Percentiles rank a stretch among this genome's conserved stretches.
Conservation (phyloP, 2,797 vertebrate species). For the Muscicapa comitata region DNA sequence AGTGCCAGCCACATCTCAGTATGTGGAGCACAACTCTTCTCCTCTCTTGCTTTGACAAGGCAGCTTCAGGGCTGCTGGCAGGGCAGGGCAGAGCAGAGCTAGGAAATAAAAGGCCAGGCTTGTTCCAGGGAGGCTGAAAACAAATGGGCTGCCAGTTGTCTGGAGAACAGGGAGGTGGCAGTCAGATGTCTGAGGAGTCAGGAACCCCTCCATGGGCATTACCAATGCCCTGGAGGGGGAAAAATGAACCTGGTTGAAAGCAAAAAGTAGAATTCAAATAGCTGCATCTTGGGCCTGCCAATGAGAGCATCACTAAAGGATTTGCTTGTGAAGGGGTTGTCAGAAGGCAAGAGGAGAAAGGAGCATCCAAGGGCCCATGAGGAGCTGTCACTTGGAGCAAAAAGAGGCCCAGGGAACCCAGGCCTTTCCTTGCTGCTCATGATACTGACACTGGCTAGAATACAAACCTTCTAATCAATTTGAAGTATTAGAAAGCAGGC, state of each 20-base stretch:
- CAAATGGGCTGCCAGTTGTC: neutral
- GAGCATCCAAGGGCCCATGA: neutral
- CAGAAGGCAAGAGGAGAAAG: neutral
- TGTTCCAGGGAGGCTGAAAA: neutral
- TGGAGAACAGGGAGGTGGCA: neutral
- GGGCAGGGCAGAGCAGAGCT: neutral
- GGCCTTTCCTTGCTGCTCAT: neutral
- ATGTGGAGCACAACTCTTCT: neutral
- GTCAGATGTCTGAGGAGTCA: neutral
- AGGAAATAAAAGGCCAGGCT: neutral
- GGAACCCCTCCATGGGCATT: neutral
- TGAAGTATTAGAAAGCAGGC: neutral
- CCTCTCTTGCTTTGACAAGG: neutral
- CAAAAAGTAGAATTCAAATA: neutral
- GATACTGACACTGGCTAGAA: neutral
- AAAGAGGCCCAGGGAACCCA: neutral
- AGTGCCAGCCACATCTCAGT: neutral
- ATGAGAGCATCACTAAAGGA: neutral
- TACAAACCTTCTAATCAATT: neutral
- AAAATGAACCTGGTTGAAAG: neutral
- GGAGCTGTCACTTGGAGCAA: neutral
- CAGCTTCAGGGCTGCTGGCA: neutral
- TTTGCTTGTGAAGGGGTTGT: neutral
- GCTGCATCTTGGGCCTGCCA: neutral
- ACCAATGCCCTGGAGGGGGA: neutral